Base-by-base conservation (phyloP, 2,113 vertebrate genomes). In the Pollachius pollachius region DNA sequence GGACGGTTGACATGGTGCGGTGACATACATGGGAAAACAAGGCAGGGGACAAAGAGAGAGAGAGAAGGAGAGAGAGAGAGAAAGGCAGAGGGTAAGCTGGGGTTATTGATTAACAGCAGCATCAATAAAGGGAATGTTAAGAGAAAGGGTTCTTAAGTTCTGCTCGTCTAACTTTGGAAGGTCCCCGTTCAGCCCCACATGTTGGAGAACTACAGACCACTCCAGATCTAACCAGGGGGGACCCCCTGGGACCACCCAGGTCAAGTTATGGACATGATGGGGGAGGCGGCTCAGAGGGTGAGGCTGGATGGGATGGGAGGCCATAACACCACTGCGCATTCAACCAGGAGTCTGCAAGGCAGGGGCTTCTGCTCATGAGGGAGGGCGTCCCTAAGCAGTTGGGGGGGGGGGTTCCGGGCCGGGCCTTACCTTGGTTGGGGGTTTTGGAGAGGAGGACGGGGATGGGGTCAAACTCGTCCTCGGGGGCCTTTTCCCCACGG, bases 401-500 rank as follows among this genome's bases (percentile, higher is more conserved):
- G 66, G 81, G 52, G 65, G 67, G 68, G 66, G 67, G 56, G 62
- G 65, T 27, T 79, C 72, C 60, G 64, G 64, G 41, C 41, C 73
- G 62, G 74, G 54, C 73, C 92, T 99, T 99, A 99, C 97, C 97
- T 98, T 96, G 96, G 88, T 93, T 95, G 90, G 95, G 91, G 89
- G 94, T 96, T 97, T 98, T 99, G 92, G 96, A 95, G 94, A 96
- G 94, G 91, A 98, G 92, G 87, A 99, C 95, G 72, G 97, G 97
- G 87, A 99, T 98, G 90, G 97, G 97, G 87, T 99, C 97, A 95
- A 99, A 99, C 88, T 99, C 96, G 93, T 97, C 95, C 88, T 94
- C 94, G 71, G 94, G 90, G 91, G 92, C 93, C 90, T 96, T 96
- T 90, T 96, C 94, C 90, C 89, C 92, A 92, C 95, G 94, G 93